A percentile compares a stretch with the other conserved stretches of the same genome.
Evolutionary conservation across 1,140 invertebrate species (phyloP).

Genomic region (Drosophila trapezifrons): DNA sequence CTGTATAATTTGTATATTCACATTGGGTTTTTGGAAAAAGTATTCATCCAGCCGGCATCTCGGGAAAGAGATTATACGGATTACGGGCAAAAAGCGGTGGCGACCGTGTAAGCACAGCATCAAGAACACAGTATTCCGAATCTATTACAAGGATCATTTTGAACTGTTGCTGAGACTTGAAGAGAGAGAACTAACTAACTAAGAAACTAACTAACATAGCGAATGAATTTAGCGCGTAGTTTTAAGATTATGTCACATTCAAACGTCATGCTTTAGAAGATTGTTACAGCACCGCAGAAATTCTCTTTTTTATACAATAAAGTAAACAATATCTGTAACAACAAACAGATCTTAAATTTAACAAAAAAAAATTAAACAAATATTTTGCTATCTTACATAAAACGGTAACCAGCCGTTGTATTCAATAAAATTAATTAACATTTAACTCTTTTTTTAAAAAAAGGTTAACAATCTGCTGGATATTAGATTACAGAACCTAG

Average conservation of each 20-base stretch:
- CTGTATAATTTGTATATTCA: constrained; percentile 2
- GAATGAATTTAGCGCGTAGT: not conserved
- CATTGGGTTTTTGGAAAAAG: constrained; percentile 85
- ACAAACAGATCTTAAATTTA: no score
- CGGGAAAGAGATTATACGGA: constrained; percentile 83
- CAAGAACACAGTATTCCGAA: constrained; percentile 14
- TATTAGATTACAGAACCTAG: not conserved
- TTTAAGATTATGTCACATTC: no score
- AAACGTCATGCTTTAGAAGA: no score
- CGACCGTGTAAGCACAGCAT: constrained; percentile 86
- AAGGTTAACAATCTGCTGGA: no score
- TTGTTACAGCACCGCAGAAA: no score
- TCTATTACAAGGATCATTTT: constrained; percentile 2
- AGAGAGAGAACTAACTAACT: not conserved
- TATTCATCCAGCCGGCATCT: constrained; percentile 5
- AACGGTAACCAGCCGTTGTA: constrained; percentile 7
- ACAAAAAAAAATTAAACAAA: no score
- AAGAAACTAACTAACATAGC: not conserved
- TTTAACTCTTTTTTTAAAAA: not conserved
- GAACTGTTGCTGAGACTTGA: not conserved
- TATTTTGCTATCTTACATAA: no score
- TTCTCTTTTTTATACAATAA: no score
- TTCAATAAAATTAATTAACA: not conserved
- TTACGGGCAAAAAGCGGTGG: constrained; percentile 96
- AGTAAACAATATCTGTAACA: no score